Base-by-base conservation (phyloP, 2,113 vertebrate genomes). In the Engystomops pustulosus region DNA sequence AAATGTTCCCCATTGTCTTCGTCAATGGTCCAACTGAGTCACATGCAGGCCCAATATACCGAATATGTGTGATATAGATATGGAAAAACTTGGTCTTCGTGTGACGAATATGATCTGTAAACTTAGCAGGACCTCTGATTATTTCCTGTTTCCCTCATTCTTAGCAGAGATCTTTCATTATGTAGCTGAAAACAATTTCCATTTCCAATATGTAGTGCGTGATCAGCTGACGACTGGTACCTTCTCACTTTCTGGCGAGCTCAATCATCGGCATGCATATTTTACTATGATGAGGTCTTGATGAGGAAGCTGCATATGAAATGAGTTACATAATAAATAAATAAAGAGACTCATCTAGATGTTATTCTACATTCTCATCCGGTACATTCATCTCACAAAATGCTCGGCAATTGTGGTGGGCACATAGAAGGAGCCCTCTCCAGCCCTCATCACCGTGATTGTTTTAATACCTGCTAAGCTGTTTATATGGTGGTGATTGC, bases 381-480 rank as follows among this genome's bases (percentile, higher is more conserved):
- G n/a, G 51, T 77, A 38, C 17, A 51, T 76, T 76, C 49, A 58
- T 77, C 51, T 36, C 1, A 12, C 49, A 77, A 77, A 77, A 55
- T n/a, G 34, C 32, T 58, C n/a, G 3, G n/a, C 8, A 62, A 60
- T 27, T 30, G 75, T 78, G 75, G 53, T 58, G 60, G 47, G 75
- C 51, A 55, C 51, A 60, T 78, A 60, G 9, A 60, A 58, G 34
- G 32, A 60, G 60, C 6, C 41, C 23, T 47, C n/a, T 38, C 55
- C 36, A 60, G n/a, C 75, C 47, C 23, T 79, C 83, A 84, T 78
- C 45, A 45, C 65, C 6, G 44, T 84, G 60, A 76, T 84, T 77
- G 62, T 84, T 76, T 84, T 84, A 77, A 84, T 84, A 75, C 45
- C 82, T 77, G 72, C 53, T 75, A 77, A 78, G 72, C 41, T 77